phyloP scores from a whole-genome alignment of 2,113 vertebrate species.

The Rattus norvegicus region GRCr8 NC_086028.1:80961001-80961500 shows the following conservation, averaged over 20 bases:
- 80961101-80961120: background rate
- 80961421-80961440: background rate
- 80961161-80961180: background rate
- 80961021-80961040: constrained; percentile 60
- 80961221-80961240: constrained; percentile 4
- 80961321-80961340: constrained; percentile 56
- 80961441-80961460: background rate
- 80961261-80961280: constrained; percentile 63
- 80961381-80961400: constrained; percentile 65
- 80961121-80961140: constrained; percentile 43
- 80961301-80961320: constrained; percentile 70
- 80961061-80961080: background rate
- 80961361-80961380: constrained; percentile 76
- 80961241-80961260: background rate
- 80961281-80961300: constrained; percentile 64
- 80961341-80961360: constrained; percentile 70
- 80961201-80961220: constrained; percentile 18
- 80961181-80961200: background rate
- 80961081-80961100: background rate
- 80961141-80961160: background rate
- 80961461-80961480: background rate
- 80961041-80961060: constrained; percentile 46
- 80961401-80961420: constrained; percentile 55
- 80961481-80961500: background rate
- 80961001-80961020: constrained; percentile 46